Evolutionary conservation across 2,113 vertebrate species (phyloP).

Genomic region (Limnothrissa miodon): DNA sequence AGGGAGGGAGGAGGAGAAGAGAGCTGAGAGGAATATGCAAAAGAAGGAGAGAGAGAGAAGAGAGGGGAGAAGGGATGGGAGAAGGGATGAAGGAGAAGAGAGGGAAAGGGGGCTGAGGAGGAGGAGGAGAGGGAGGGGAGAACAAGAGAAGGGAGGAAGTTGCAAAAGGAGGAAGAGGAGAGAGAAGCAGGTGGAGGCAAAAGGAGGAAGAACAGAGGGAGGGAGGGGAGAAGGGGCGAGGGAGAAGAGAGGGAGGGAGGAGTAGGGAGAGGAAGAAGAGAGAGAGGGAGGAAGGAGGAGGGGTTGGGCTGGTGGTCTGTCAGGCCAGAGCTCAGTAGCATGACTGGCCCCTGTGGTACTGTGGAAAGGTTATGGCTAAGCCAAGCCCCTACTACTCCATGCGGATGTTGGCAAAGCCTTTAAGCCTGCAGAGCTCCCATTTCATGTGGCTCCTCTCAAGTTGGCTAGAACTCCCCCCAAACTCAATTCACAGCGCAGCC

Average conservation of each 20-base stretch:
- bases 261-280: neutral
- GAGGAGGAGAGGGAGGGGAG: neutral
- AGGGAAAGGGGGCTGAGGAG: neutral
- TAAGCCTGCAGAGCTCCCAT: neutral
- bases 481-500: constrained; percentile 12
- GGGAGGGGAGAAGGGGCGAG: neutral
- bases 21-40: too few species aligned
- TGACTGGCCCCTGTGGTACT: constrained; percentile 21
- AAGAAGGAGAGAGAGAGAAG: neutral
- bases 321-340: neutral
- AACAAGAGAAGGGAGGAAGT: neutral
- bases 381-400: constrained; percentile 17
- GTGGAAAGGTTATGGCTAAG: constrained; percentile 19
- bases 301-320: neutral
- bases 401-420: neutral
- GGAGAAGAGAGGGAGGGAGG: neutral
- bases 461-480: constrained; percentile 13
- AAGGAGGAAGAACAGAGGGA: neutral
- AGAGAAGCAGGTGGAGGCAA: too few species aligned
- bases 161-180: neutral
- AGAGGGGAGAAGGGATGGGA: too few species aligned
- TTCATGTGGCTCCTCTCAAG: constrained; percentile 16
- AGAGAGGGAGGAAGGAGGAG: neutral
- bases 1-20: neutral
- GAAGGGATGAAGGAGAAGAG: neutral